Evolutionary conservation across 1,140 invertebrate genomes (phyloP), one percentile per base, ranked within the genome.

Genomic region (Drosophila bipectinata): DNA sequence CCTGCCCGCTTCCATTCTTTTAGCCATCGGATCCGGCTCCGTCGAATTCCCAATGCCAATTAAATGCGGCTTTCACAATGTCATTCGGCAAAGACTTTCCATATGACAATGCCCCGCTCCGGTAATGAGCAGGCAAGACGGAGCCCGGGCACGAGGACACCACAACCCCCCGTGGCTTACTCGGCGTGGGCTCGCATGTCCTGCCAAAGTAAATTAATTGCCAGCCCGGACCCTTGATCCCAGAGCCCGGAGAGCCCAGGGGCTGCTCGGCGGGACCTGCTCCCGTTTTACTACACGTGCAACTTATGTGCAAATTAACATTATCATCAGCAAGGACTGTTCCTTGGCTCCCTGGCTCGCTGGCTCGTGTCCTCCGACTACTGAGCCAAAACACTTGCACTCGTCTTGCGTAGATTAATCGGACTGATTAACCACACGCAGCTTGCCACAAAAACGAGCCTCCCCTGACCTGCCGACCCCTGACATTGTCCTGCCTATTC

Each of bases 151-250:
- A 37, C 48, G 61, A 44, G 53, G 28, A 47, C 60, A 53, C 44
- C 54, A 14, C n/a, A 14, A 44, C 26, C 37, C 48, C 24, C 18
- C 28, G 14, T 59, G 48, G 26, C 30, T 48, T 9, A 12, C 63
- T 49, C 83, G 78, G 84, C 84, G 53, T 74, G 83, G 54, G 75
- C 52, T 88, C 79, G 83, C 83, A 88, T 88, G 83, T 89, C 83
- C 80, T 89, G 72, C 82, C 79, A 89, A 84, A 89, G 79, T 90
- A 89, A 89, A 89, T 89, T 89, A 89, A 89, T 89, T 89, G 84
- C 84, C 63, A 59, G 57, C 45, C 45, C 26, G 56, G 44, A 53
- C 61, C 60, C 66, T 66, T 58, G 81, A 60, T 77, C 68, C 61
- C 51, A 30, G 34, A 44, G 39, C 68, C 61, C 51, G 30, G 34